Base-by-base conservation (phyloP, 1,140 invertebrate genomes). In the Cydia fagiglandana region DNA sequence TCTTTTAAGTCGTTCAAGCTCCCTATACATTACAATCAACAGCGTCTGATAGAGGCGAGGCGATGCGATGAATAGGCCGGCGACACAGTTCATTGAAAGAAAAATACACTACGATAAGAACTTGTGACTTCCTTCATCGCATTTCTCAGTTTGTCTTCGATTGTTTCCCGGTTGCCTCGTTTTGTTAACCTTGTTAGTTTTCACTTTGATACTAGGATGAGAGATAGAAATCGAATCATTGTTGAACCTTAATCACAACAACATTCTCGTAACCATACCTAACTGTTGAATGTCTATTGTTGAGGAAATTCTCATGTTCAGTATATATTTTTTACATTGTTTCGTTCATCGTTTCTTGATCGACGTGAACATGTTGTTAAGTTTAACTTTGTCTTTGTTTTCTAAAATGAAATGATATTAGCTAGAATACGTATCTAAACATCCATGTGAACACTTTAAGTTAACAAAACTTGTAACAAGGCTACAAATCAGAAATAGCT, bases 21-120 rank as follows among this genome's bases (percentile, higher is more conserved):
- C 56, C 76, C 78, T 76, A 81, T 86, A 80, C 75, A 78, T 86
- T 79, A 82, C 81, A 81, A 83, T 86, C 75, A 79, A 34, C 56
- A 73, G 66, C 41, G 24, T 47, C 34, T 70, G 38, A 41, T 45
- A 70, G 34, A 50, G 47, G 61, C 15, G 34, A 64, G 53, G 56
- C 68, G 47, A 73, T 20, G 68, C 50, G 17, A 45, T 70, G 30
- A 70, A 70, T 70, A 70, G n/a, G 24, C 64, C 34, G 30, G n/a
- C 24, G 66, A 45, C 66, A 70, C 15, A 38, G 66, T 17, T 70
- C 66, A 41, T 70, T 70, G 15, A 70, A 70, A 70, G 66, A 70
- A 38, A 41, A 70, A 70, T 70, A 41, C 30, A 70, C 66, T 41
- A 41, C 2, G 34, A 17, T 70, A 70, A 70, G 66, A 34, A 70